Conservation (phyloP, 2,888 invertebrate species). For the Ormyrus rosae region DNA sequence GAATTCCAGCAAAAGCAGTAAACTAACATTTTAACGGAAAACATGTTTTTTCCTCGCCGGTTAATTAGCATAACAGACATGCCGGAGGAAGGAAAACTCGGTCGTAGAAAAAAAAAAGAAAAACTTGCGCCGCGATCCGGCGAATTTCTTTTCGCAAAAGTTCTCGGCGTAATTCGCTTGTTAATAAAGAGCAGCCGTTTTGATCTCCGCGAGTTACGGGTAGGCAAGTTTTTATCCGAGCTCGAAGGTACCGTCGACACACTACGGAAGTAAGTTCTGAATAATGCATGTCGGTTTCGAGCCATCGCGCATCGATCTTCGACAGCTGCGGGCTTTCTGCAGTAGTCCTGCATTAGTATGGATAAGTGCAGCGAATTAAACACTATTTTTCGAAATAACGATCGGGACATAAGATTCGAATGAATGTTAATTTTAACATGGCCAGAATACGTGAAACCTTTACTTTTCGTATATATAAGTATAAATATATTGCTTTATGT, state of each 20-base stretch:
- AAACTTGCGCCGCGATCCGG: background rate
- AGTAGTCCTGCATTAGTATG: no score
- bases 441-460: no score
- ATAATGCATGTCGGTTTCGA: constrained; percentile 38
- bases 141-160: constrained; percentile 19
- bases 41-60: background rate
- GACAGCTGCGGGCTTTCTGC: background rate
- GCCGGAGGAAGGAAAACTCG: background rate
- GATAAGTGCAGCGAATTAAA: no score
- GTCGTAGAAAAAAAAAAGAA: background rate
- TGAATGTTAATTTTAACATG: no score
- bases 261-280: background rate
- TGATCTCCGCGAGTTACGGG: background rate
- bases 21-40: constrained; percentile 31
- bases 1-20: background rate
- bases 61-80: constrained; percentile 33
- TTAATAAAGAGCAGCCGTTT: constrained; percentile 22
- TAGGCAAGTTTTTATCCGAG: constrained; percentile 5
- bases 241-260: background rate
- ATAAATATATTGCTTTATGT: no score
- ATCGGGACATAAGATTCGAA: no score
- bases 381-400: no score
- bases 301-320: background rate
- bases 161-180: background rate
- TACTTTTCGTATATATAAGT: no score